phyloP scores from a whole-genome alignment of 1,140 invertebrate species.

The Mamestra configurata region DNA sequence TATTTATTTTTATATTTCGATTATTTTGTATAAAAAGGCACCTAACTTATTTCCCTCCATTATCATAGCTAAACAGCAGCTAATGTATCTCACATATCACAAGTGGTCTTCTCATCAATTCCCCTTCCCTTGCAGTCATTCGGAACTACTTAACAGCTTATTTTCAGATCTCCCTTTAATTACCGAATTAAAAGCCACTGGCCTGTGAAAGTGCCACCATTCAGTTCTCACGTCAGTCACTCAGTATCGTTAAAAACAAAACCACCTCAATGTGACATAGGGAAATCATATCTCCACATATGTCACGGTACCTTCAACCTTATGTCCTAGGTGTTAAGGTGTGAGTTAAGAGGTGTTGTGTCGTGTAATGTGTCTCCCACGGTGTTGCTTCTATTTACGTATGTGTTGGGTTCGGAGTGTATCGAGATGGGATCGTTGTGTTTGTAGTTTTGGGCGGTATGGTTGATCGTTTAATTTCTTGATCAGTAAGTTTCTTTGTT shows the following conservation, averaged over 20 bases:
- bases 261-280: constrained; percentile 61
- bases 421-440: constrained; percentile 38
- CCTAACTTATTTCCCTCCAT: not conserved
- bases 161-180: constrained; percentile 66
- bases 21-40: too few species aligned
- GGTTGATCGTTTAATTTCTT: constrained; percentile 15
- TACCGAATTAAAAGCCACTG: constrained; percentile 70
- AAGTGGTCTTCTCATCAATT: constrained; percentile 37
- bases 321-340: constrained; percentile 34
- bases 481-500: too few species aligned
- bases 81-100: constrained; percentile 4
- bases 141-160: constrained; percentile 53
- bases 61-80: not conserved
- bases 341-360: constrained; percentile 9
- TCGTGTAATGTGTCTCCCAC: constrained; percentile 63
- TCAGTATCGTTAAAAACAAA: constrained; percentile 71
- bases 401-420: constrained; percentile 53
- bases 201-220: constrained; percentile 69
- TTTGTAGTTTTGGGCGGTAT: constrained; percentile 40
- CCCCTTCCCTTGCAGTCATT: constrained; percentile 35
- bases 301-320: constrained; percentile 17
- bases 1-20: too few species aligned
- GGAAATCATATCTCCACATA: constrained; percentile 43
- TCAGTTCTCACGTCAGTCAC: constrained; percentile 75
- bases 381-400: constrained; percentile 67